phyloP scores from a whole-genome alignment of 2,797 vertebrate species.

The Hemibagrus guttatus region DNA sequence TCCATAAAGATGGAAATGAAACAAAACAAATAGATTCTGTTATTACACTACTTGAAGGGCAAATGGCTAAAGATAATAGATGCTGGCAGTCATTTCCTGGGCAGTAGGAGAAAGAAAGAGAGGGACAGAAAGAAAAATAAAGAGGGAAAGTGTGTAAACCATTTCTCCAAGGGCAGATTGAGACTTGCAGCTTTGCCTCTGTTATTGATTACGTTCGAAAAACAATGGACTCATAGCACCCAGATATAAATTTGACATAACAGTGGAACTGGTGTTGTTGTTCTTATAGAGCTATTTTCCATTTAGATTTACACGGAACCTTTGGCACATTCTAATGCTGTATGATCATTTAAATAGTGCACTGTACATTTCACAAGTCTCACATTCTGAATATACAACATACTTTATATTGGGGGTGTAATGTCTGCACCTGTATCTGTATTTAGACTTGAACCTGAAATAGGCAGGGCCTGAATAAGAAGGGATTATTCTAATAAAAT shows the following conservation, averaged over 20 bases:
- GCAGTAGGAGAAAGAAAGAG: background rate
- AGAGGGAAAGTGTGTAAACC: background rate
- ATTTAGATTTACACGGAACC: background rate
- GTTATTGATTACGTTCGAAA: slow-evolving; percentile 16
- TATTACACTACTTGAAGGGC: slow-evolving; percentile 49
- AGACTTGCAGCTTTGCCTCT: slow-evolving; percentile 1
- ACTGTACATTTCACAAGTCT: background rate
- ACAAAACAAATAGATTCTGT: slow-evolving; percentile 55
- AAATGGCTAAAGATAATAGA: slow-evolving; percentile 53
- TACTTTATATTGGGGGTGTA: background rate
- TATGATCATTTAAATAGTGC: background rate
- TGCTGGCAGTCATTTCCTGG: slow-evolving; percentile 51
- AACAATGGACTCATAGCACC: background rate
- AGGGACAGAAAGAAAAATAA: background rate
- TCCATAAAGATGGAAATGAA: slow-evolving; percentile 69
- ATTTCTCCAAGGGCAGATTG: slow-evolving; percentile 16
- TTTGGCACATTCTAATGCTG: background rate
- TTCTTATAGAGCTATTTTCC: background rate
- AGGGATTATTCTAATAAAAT: background rate
- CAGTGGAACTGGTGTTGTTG: background rate
- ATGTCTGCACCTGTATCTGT: background rate
- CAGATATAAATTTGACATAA: background rate
- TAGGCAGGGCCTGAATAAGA: background rate
- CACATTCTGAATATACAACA: background rate
- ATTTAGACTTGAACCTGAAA: background rate